Evolutionary conservation across 2,797 vertebrate species (phyloP).

Genomic region (Lepidocolaptes lacrymiger): DNA sequence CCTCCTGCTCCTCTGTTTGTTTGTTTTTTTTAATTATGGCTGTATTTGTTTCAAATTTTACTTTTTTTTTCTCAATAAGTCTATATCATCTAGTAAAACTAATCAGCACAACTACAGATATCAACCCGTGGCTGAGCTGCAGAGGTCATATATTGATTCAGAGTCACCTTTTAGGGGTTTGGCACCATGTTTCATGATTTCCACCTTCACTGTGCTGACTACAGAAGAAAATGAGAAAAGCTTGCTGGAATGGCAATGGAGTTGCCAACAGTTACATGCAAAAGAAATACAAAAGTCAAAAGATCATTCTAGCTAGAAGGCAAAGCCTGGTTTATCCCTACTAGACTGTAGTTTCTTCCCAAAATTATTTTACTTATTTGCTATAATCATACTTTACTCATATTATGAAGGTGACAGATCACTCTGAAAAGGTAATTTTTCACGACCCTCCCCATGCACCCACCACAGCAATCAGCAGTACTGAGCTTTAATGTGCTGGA

Average conservation of each 20-base stretch:
- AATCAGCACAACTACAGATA: not conserved
- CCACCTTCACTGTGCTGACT: not conserved
- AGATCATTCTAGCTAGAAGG: not conserved
- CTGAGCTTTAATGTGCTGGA: not conserved
- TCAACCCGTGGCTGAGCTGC: not conserved
- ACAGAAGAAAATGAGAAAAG: slow-evolving; percentile 19
- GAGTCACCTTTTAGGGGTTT: not conserved
- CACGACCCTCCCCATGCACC: not conserved
- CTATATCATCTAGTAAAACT: not conserved
- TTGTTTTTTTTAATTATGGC: not conserved
- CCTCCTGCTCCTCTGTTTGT: not conserved
- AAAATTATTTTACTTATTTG: not conserved
- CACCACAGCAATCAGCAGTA: not conserved
- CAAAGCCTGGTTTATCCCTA: not conserved
- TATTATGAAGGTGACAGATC: not conserved
- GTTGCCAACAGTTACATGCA: not conserved
- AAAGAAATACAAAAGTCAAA: not conserved
- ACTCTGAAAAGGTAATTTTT: not conserved
- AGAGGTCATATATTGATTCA: not conserved
- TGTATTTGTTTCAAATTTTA: not conserved
- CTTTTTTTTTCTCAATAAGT: not conserved
- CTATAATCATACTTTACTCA: not conserved
- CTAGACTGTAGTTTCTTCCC: not conserved
- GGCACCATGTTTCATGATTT: not conserved
- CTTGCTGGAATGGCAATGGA: not conserved